Evolutionary conservation across 2,113 vertebrate species (phyloP).

Genomic region (Parus major): DNA sequence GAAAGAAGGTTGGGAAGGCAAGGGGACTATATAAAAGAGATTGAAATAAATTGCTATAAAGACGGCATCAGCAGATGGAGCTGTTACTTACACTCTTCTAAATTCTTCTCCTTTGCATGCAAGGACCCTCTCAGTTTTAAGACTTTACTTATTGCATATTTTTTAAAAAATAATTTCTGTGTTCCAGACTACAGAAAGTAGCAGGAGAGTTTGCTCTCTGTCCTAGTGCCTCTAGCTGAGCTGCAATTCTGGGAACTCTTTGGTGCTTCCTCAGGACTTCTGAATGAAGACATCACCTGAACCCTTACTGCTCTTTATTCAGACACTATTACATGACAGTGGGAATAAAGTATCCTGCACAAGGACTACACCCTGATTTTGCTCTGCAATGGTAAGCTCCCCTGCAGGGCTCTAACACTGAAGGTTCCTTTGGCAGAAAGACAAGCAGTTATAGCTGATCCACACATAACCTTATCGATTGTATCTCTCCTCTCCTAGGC

Average conservation of each 20-base stretch:
- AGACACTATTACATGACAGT: not conserved
- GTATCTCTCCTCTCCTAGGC: not conserved
- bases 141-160: not conserved
- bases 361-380: not conserved
- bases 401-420: not conserved
- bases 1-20: not conserved
- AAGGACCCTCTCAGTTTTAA: not conserved
- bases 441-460: slow-evolving; percentile 6
- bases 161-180: not conserved
- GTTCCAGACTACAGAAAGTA: not conserved
- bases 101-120: not conserved
- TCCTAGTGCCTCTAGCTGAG: not conserved
- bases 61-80: slow-evolving; percentile 27
- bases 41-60: slow-evolving; percentile 6
- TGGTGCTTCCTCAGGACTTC: not conserved
- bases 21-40: not conserved
- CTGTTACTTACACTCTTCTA: slow-evolving; percentile 3
- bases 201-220: not conserved
- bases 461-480: slow-evolving; percentile 1
- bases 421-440: not conserved
- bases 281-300: not conserved
- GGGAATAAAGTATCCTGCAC: not conserved
- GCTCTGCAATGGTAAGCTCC: not conserved
- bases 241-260: not conserved
- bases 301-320: not conserved